A percentile compares a stretch with the other conserved stretches of the same genome.
phyloP scores from a whole-genome alignment of 2,113 vertebrate species.

The Peromyscus californicus region DNA sequence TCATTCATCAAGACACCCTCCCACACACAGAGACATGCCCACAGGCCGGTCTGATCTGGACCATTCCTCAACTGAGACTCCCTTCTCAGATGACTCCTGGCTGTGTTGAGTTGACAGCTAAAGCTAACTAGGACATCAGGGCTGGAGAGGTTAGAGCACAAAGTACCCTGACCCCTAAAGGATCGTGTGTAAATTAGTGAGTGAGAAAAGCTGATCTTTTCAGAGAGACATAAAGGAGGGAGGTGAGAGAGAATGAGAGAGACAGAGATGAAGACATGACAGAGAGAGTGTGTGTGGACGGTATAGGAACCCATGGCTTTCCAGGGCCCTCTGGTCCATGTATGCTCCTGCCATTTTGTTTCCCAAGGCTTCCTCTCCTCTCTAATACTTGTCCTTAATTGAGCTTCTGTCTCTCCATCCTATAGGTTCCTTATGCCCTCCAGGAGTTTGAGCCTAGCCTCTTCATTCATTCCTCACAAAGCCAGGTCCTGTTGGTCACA shows the following conservation, averaged over 20 bases:
- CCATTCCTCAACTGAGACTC: not conserved
- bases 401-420: not conserved
- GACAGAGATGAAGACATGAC: not conserved
- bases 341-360: not conserved
- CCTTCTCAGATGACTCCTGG: not conserved
- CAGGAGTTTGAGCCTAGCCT: not conserved
- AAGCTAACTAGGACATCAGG: not conserved
- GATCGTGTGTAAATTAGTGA: not conserved
- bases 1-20: not conserved
- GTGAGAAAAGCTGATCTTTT: not conserved
- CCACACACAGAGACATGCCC: not conserved
- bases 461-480: not conserved
- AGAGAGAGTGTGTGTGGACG: not conserved
- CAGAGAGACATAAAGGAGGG: not conserved
- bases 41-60: not conserved
- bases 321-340: not conserved
- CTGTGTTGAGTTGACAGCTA: not conserved
- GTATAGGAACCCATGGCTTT: not conserved
- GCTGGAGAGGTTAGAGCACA: not conserved
- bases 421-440: not conserved
- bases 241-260: not conserved
- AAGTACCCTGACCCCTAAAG: not conserved
- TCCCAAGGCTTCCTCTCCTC: not conserved
- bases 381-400: not conserved
- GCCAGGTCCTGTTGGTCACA: not conserved